Evolutionary conservation across 1,140 invertebrate genomes (phyloP), one percentile per base, ranked within the genome.

Genomic region (Pseudomyrmex sp.): DNA sequence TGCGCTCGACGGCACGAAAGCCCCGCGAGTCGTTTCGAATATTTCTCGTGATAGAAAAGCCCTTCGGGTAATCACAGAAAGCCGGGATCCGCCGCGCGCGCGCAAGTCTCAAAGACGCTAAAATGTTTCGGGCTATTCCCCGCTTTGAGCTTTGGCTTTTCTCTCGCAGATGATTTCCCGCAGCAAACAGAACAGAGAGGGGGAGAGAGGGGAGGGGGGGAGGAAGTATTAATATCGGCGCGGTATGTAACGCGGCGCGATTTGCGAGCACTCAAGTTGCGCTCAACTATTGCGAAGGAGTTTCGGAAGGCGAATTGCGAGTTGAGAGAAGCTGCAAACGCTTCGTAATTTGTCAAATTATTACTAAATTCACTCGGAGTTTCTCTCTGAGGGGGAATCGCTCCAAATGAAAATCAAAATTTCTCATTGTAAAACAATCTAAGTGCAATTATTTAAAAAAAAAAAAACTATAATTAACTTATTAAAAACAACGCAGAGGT

Each of bases 1-100:
- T 58, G 52, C 52, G n/a, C 54, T 26, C 35, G 20, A 9, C 23
- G 44, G 44, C 44, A 52, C 66, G 66, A 26, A 54, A 26, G 50
- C 54, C n/a, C 62, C 54, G 23, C 74, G 62, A 83, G 20, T 79
- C 35, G 23, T 79, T 65, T 79, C 15, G 54, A 46, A 80, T 80
- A 80, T 72, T 80, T 80, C 76, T 80, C 76, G 35, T 80, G 76
- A 70, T 70, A 80, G 76, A 72, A 80, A 80, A 80, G 76, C 76
- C 76, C 65, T 80, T 80, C 54, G 66, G 76, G 66, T 80, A 80
- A 80, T 80, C 76, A 35, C 35, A 80, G 76, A 23, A 70, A 59
- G n/a, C 46, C 66, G 20, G 66, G 13, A 23, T 59, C 68, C 4
- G 23, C 35, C 9, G 35, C 26, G 23, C 15, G 23, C 48, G 20